A percentile compares a stretch with the other conserved stretches of the same genome.
phyloP scores from a whole-genome alignment of 2,888 invertebrate species.

The Ceriagrion tenellum region DNA sequence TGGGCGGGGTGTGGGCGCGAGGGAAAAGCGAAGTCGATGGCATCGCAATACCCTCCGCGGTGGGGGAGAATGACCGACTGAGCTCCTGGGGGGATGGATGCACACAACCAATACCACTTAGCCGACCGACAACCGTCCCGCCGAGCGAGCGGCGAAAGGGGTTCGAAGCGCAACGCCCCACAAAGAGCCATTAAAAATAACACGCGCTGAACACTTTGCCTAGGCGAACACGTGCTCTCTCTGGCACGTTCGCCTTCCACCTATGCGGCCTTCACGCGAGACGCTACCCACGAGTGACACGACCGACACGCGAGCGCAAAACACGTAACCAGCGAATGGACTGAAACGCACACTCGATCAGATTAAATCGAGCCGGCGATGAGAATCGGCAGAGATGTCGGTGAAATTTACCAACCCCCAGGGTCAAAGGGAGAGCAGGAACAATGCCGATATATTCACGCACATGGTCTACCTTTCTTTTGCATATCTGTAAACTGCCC shows the following conservation, averaged over 20 bases:
- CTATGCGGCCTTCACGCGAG: too few relatives aligned
- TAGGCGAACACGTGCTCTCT: neutral
- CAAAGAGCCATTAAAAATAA: neutral
- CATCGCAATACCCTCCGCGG: neutral
- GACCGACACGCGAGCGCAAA: too few relatives aligned
- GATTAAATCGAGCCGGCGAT: too few relatives aligned
- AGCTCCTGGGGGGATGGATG: constrained; percentile 28
- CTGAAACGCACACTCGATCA: too few relatives aligned
- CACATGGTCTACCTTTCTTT: too few relatives aligned
- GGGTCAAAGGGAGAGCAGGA: too few relatives aligned
- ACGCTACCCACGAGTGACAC: too few relatives aligned
- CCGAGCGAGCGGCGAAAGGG: neutral
- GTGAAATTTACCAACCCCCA: too few relatives aligned
- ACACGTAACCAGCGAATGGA: too few relatives aligned
- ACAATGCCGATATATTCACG: too few relatives aligned
- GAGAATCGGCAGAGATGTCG: too few relatives aligned
- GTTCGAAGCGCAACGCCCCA: neutral
- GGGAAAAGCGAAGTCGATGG: constrained; percentile 54
- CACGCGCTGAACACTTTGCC: neutral
- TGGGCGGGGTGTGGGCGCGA: neutral
- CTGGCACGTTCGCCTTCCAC: neutral
- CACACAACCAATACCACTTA: neutral
- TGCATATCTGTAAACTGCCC: too few relatives aligned
- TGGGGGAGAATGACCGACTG: constrained; percentile 54
- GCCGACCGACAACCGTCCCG: neutral